Evolutionary conservation across 2,113 vertebrate genomes (phyloP), one percentile per base, ranked within the genome.

Genomic region (Myrmophylax atrothorax): DNA sequence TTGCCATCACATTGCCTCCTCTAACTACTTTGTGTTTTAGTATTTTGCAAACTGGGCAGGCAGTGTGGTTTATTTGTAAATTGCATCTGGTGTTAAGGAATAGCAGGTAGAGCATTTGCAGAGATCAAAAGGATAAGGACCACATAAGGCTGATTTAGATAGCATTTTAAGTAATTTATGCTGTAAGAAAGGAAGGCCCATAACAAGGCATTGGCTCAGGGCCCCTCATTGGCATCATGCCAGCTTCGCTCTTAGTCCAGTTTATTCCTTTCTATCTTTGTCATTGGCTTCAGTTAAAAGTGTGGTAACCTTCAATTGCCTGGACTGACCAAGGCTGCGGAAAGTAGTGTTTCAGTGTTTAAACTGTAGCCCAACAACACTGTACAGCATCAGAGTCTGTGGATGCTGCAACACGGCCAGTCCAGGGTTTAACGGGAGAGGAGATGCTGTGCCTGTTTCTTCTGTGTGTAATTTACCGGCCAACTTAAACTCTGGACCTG

Each of bases 401-500:
- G 52, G 26, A 19, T 52, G 68, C 72, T 80, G 74, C 31, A n/a
- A 22, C 26, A 19, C 58, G 78, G 64, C 22, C 15, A 11, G 38
- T 42, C 22, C 18, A 33, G 40, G 9, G 18, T 77, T 87, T 90
- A 84, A 37, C 55, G 12, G 75, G 12, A 68, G 42, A 35, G 38
- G 73, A 81, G 49, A 84, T 31, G 25, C 56, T 86, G 20, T 74
- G 64, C 69, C 70, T 94, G 37, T 87, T 96, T 94, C 86, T 97
- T 96, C 68, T 76, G 58, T 94, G 49, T 93, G 58, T 96, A 97
- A 97, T 97, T 98, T 97, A 96, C 69, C 69, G 53, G 60, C 62
- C 64, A 95, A 33, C 95, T 97, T 96, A 97, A 97, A 97, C 96
- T 95, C 64, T 90, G 86, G 86, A 94, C 92, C 94, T 88, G 89